A percentile compares a stretch with the other conserved stretches of the same genome.
Conservation (phyloP, 2,797 vertebrate genomes). For the Neosilurus hyrtlii region DNA sequence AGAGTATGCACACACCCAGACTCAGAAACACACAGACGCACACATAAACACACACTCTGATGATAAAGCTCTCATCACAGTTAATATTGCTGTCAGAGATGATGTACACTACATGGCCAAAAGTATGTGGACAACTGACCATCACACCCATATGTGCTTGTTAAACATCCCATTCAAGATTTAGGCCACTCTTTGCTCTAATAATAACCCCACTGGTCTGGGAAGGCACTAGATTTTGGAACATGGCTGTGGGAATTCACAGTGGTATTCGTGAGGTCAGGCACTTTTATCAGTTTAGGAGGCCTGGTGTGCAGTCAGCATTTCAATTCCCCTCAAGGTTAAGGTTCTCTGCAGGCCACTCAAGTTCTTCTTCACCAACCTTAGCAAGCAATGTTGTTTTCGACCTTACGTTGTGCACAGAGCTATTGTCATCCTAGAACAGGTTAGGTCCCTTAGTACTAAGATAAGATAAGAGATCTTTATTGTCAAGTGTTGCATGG, state of each 20-base stretch:
- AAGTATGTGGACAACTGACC: background rate
- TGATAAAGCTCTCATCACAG: background rate
- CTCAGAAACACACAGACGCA: background rate
- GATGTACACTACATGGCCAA: conserved; percentile 43
- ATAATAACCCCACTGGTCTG: background rate
- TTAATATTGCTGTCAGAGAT: conserved; percentile 67
- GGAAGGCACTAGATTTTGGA: background rate
- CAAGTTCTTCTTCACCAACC: no score
- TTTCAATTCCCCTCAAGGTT: no score
- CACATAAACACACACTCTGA: conserved; percentile 17
- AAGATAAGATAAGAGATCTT: no score
- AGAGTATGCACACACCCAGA: conserved; percentile 52
- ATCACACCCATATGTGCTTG: background rate
- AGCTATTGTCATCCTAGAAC: no score
- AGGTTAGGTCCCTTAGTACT: no score
- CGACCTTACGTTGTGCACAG: no score
- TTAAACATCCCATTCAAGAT: background rate
- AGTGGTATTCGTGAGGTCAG: no score
- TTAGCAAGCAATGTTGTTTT: no score
- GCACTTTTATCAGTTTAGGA: no score
- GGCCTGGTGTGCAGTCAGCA: no score
- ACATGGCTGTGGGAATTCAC: background rate
- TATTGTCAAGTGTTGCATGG: no score
- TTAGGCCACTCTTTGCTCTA: background rate
- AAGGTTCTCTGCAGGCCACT: no score